These are phyloP conservation scores for Atethmia centrago DNA, from an alignment of 2,888 invertebrate species.

Conservation along the genomic window DNA sequence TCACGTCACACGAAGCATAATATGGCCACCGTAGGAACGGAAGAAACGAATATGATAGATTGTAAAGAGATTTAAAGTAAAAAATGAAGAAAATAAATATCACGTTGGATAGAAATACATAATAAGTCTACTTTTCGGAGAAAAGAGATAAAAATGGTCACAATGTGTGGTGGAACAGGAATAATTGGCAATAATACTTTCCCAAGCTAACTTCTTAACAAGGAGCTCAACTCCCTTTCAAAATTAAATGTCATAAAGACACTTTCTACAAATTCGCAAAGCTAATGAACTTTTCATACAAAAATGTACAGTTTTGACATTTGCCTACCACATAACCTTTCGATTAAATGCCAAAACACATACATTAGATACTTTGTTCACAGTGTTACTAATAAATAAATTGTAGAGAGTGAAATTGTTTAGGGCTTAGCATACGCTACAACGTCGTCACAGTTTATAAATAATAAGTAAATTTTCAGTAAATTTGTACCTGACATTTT, in stretches of 20 bases:
- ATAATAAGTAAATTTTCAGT: too few relatives aligned
- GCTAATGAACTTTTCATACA: constrained; percentile 2
- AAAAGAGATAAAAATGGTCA: too few relatives aligned
- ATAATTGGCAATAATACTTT: neutral
- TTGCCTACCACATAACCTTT: constrained; percentile 41
- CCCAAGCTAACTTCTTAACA: neutral
- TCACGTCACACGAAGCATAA: neutral
- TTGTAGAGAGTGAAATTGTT: constrained; percentile 11
- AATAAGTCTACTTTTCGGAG: too few relatives aligned
- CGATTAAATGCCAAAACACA: constrained; percentile 37
- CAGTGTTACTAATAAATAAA: neutral
- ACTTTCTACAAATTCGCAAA: constrained; percentile 39
- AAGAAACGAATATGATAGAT: neutral
- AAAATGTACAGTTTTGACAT: constrained; percentile 34
- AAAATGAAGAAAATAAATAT: neutral
- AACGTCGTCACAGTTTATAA: neutral
- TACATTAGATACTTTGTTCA: constrained; percentile 10
- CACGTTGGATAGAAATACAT: neutral
- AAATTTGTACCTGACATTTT: neutral
- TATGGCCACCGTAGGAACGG: neutral
- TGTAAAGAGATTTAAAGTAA: neutral
- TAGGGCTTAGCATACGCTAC: neutral
- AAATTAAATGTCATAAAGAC: constrained; percentile 24
- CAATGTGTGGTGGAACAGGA: too few relatives aligned
- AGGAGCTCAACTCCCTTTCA: neutral